These are phyloP conservation scores for Agrochola lota DNA, from an alignment of 2,888 invertebrate species.

Conservation along the genomic window DNA sequence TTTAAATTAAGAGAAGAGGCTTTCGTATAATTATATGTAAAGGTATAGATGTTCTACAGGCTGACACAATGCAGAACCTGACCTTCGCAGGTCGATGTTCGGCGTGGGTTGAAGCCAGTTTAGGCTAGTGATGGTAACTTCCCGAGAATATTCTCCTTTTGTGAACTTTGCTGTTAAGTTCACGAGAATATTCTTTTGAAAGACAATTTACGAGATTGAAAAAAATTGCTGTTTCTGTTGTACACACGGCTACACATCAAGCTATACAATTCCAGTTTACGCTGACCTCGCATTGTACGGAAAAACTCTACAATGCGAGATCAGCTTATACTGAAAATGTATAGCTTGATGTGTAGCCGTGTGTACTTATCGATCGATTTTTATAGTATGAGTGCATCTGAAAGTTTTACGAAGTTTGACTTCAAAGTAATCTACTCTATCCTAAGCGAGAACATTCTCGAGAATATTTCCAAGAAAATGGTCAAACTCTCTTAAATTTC, in stretches of 20 bases:
- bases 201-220: neutral
- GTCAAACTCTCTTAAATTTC: neutral
- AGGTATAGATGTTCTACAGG: conserved; percentile 30
- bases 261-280: too few species aligned
- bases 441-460: neutral
- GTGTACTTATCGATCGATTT: too few species aligned
- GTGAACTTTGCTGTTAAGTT: too few species aligned
- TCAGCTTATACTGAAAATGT: too few species aligned
- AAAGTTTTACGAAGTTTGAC: neutral
- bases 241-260: too few species aligned
- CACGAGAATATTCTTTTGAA: neutral
- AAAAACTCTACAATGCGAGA: too few species aligned
- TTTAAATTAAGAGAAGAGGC: conserved; percentile 27
- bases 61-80: conserved; percentile 43
- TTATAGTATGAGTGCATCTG: neutral
- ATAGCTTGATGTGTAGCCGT: too few species aligned
- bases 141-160: neutral
- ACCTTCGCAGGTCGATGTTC: conserved; percentile 63
- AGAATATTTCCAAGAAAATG: neutral
- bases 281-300: too few species aligned
- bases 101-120: conserved; percentile 50
- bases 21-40: conserved; percentile 17
- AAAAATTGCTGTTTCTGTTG: neutral
- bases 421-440: neutral
- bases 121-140: conserved; percentile 14